phyloP scores from a whole-genome alignment of 2,797 vertebrate genomes.

The Gallirallus australis region DNA sequence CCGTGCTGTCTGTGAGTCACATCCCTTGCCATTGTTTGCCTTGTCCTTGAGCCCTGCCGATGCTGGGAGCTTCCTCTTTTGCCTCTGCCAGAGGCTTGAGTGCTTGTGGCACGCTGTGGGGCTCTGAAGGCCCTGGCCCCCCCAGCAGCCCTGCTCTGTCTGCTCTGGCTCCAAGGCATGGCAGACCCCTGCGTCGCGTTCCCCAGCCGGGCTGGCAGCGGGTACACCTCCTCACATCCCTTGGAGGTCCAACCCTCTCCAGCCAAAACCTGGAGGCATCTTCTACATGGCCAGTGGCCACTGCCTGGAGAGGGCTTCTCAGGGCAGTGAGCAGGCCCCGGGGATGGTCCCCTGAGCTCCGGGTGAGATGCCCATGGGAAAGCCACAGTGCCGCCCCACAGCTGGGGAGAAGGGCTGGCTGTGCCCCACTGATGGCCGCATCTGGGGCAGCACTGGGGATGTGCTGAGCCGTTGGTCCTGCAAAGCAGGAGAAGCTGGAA shows the following conservation, averaged over 20 bases:
- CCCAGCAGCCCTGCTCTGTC: neutral
- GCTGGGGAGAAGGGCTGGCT: neutral
- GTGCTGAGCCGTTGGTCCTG: neutral
- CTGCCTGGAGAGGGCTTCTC: neutral
- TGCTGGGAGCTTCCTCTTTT: constrained; percentile 71
- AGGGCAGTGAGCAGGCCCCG: neutral
- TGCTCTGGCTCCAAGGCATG: neutral
- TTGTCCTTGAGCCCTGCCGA: constrained; percentile 48
- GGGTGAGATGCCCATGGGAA: neutral
- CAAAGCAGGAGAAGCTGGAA: neutral
- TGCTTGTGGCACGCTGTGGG: neutral
- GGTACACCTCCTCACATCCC: neutral
- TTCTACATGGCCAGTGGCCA: neutral
- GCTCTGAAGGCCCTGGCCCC: neutral
- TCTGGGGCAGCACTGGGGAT: neutral
- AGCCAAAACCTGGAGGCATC: neutral
- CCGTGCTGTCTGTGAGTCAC: constrained; percentile 61
- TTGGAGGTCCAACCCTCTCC: neutral
- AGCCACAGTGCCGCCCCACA: neutral
- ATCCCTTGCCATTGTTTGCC: constrained; percentile 62
- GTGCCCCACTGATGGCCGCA: rapidly evolving
- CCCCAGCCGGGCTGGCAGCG: neutral
- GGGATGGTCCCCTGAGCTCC: neutral
- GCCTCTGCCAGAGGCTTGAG: constrained; percentile 16
- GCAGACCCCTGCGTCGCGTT: neutral